Percentiles rank a stretch among this genome's conserved stretches.
These are phyloP conservation scores for Sciurus niger DNA, from an alignment of 2,113 vertebrate species.

Conservation along the genomic window DNA sequence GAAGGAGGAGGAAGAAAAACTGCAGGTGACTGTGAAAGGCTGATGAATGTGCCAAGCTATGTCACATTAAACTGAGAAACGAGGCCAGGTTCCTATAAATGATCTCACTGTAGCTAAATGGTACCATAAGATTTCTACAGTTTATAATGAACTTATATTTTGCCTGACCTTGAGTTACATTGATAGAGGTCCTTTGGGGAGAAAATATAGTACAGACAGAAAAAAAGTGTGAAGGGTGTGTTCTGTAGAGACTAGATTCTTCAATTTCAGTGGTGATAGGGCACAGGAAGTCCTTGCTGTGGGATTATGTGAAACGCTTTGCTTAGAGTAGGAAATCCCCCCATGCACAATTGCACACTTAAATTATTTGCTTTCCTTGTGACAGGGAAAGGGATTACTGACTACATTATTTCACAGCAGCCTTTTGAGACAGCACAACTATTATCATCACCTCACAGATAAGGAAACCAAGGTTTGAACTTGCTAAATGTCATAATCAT, in stretches of 20 bases:
- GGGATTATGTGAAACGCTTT: neutral
- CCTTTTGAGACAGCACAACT: neutral
- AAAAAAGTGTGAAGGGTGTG: neutral
- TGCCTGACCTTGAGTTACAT: neutral
- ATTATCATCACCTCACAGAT: neutral
- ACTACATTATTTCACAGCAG: neutral
- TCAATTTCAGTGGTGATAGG: neutral
- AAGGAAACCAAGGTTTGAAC: neutral
- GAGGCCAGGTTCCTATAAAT: neutral
- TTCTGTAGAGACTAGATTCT: neutral
- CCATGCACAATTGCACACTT: neutral
- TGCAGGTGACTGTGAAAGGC: neutral
- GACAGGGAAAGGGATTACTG: neutral
- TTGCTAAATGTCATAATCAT: neutral
- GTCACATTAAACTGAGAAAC: slow-evolving; percentile 45
- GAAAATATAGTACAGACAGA: neutral
- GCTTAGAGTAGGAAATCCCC: neutral
- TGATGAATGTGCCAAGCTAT: neutral
- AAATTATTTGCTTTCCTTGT: neutral
- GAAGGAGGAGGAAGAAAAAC: neutral
- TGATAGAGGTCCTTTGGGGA: neutral
- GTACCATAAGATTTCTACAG: neutral
- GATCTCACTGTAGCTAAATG: neutral
- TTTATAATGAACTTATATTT: neutral
- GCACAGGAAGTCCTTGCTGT: rapidly evolving